A percentile compares a stretch with the other conserved stretches of the same genome.
Conservation (phyloP, 2,113 vertebrate species). For the Nerophis ophidion region DNA sequence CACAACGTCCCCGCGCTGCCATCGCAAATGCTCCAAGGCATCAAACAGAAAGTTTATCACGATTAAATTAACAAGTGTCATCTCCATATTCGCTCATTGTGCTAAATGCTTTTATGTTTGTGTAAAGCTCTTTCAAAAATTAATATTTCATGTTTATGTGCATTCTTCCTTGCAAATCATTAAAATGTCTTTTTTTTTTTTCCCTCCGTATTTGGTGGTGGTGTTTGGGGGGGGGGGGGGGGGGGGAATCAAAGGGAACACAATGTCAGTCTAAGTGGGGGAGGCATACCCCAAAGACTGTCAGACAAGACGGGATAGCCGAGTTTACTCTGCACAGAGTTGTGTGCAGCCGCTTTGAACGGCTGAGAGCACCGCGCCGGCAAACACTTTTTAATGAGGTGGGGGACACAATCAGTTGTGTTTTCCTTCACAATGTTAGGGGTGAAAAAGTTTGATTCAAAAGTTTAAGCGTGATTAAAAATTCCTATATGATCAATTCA, state of each 20-base stretch:
- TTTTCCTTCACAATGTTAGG: conserved; percentile 31
- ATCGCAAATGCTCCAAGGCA: conserved; percentile 58
- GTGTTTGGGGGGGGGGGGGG: background rate
- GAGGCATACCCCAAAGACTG: conserved; percentile 64
- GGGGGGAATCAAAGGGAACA: conserved; percentile 65
- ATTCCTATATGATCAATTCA: conserved; percentile 31
- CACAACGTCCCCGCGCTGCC: conserved; percentile 56
- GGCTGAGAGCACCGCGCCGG: conserved; percentile 39
- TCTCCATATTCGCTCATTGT: conserved; percentile 67
- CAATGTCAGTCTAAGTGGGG: conserved; percentile 65
- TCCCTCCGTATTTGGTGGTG: conserved; percentile 1
- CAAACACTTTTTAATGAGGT: conserved; percentile 63
- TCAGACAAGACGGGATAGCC: conserved; percentile 52
- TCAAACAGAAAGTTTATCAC: conserved; percentile 72
- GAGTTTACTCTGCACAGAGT: conserved; percentile 48
- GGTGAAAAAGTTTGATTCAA: conserved; percentile 29
- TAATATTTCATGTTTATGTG: conserved; percentile 75
- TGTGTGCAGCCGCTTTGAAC: conserved; percentile 44
- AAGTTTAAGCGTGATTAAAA: conserved; percentile 16
- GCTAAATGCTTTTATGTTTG: conserved; percentile 73
- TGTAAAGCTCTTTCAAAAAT: conserved; percentile 67
- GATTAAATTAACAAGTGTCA: conserved; percentile 73
- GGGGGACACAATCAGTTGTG: conserved; percentile 52
- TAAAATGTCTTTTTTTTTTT: conserved; percentile 55
- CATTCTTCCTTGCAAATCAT: conserved; percentile 61